These are phyloP conservation scores for Eristalinus sepulchralis DNA, from an alignment of 2,888 invertebrate species.

Conservation along the genomic window DNA sequence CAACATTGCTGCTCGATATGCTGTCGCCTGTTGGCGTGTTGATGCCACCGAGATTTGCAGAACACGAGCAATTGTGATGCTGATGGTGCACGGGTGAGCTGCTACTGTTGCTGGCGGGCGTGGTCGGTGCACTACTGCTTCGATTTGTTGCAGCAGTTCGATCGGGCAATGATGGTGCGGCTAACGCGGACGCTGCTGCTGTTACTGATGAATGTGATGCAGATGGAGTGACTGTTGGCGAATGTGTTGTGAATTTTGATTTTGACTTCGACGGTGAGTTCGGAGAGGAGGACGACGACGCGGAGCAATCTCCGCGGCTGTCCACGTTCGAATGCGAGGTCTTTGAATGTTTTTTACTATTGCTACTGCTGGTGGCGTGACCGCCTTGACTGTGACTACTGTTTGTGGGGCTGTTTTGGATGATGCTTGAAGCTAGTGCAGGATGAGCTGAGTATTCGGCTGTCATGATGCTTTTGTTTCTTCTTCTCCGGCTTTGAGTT, in stretches of 20 bases:
- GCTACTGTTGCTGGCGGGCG: slow-evolving; percentile 38
- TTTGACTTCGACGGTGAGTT: slow-evolving; percentile 55
- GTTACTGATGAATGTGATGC: slow-evolving; percentile 55
- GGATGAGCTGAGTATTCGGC: slow-evolving; percentile 79
- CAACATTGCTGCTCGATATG: slow-evolving; percentile 77
- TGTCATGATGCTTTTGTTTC: slow-evolving; percentile 74
- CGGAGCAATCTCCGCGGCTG: slow-evolving; percentile 27
- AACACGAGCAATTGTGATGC: slow-evolving; percentile 72
- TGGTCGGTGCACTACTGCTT: slow-evolving; percentile 70
- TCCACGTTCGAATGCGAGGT: slow-evolving; percentile 67
- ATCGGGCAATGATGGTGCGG: slow-evolving; percentile 71
- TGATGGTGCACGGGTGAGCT: slow-evolving; percentile 70
- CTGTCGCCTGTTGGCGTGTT: slow-evolving; percentile 46
- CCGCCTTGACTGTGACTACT: slow-evolving; percentile 54
- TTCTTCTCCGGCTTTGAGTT: not conserved
- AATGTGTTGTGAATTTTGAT: slow-evolving; percentile 65
- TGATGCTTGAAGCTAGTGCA: slow-evolving; percentile 78
- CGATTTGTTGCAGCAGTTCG: slow-evolving; percentile 60
- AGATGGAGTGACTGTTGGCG: slow-evolving; percentile 48
- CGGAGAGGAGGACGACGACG: slow-evolving; percentile 7
- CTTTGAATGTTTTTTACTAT: slow-evolving; percentile 73
- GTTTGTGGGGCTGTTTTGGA: slow-evolving; percentile 70
- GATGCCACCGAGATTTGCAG: slow-evolving; percentile 66
- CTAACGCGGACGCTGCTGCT: slow-evolving; percentile 33
- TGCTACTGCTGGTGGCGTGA: slow-evolving; percentile 71